A percentile compares a stretch with the other conserved stretches of the same genome.
phyloP scores from a whole-genome alignment of 2,888 invertebrate genomes.

The Zhengitettix transpicula region DNA sequence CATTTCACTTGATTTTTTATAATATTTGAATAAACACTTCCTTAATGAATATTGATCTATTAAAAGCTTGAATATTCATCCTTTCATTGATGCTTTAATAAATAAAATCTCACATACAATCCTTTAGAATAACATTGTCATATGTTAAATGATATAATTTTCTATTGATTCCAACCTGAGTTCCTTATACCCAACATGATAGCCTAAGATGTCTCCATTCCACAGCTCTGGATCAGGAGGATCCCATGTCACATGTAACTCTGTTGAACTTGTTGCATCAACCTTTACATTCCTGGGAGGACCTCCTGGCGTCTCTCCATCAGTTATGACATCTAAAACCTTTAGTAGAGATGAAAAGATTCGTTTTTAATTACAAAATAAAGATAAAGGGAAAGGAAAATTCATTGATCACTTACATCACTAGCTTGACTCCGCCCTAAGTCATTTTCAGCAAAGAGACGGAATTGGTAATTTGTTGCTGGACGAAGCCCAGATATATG shows the following conservation, averaged over 20 bases:
- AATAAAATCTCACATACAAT: no score
- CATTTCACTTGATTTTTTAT: no score
- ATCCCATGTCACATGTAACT: slow-evolving; percentile 57
- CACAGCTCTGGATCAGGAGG: slow-evolving; percentile 53
- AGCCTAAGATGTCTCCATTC: slow-evolving; percentile 61
- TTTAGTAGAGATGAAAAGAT: not conserved
- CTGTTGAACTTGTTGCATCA: slow-evolving; percentile 49
- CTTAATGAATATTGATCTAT: no score
- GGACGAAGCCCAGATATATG: slow-evolving; percentile 37
- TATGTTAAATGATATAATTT: no score
- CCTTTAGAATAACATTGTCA: no score
- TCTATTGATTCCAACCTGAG: slow-evolving; percentile 19
- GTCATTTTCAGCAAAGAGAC: slow-evolving; percentile 42
- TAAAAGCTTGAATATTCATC: no score
- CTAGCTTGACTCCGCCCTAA: slow-evolving; percentile 42
- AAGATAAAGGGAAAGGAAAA: not conserved
- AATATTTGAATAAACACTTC: no score
- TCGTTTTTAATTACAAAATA: not conserved
- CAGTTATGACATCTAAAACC: slow-evolving; percentile 21
- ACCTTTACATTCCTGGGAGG: slow-evolving; percentile 50
- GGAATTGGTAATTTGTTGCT: slow-evolving; percentile 39
- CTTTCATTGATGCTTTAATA: no score
- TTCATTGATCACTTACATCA: slow-evolving; percentile 26
- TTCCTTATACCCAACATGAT: slow-evolving; percentile 35
- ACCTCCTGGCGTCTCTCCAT: slow-evolving; percentile 48